A percentile compares a stretch with the other conserved stretches of the same genome.
These are phyloP conservation scores for Mycalesis mineus DNA, from an alignment of 2,888 invertebrate species.

Conservation along the genomic window DNA sequence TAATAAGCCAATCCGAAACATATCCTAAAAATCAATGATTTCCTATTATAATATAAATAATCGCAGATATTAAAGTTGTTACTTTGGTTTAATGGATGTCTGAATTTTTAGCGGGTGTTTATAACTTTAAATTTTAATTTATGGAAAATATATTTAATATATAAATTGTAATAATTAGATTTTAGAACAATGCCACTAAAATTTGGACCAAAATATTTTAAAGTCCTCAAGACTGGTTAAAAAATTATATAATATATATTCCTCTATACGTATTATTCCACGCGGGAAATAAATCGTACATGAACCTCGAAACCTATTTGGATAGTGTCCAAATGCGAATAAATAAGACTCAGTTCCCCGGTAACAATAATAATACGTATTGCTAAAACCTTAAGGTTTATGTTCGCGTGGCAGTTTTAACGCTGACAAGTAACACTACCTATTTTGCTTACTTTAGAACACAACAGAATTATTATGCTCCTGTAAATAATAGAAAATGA, in stretches of 20 bases:
- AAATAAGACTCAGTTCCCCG: conserved; percentile 42
- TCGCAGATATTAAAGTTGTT: no score
- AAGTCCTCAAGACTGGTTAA: conserved; percentile 23
- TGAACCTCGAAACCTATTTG: conserved; percentile 56
- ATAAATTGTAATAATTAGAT: no score
- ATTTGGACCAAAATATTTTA: no score
- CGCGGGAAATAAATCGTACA: conserved; percentile 52
- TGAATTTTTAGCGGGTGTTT: no score
- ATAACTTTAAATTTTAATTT: no score
- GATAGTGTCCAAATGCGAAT: conserved; percentile 61
- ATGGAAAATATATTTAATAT: no score
- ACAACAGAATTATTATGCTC: conserved; percentile 18
- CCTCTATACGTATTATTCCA: conserved; percentile 31
- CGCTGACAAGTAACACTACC: conserved; percentile 21
- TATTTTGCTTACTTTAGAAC: conserved; percentile 21
- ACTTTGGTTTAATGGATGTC: no score
- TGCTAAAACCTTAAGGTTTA: conserved; percentile 13
- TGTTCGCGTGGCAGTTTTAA: conserved; percentile 14
- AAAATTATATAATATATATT: conserved; percentile 52
- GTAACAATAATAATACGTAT: conserved; percentile 21
- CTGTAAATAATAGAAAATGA: conserved; percentile 10
- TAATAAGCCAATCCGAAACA: no score
- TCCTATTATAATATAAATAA: no score
- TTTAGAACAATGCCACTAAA: no score
- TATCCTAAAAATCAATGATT: no score